Evolutionary conservation across 2,888 invertebrate genomes (phyloP).

Genomic region (Drosophila neutralis): DNA sequence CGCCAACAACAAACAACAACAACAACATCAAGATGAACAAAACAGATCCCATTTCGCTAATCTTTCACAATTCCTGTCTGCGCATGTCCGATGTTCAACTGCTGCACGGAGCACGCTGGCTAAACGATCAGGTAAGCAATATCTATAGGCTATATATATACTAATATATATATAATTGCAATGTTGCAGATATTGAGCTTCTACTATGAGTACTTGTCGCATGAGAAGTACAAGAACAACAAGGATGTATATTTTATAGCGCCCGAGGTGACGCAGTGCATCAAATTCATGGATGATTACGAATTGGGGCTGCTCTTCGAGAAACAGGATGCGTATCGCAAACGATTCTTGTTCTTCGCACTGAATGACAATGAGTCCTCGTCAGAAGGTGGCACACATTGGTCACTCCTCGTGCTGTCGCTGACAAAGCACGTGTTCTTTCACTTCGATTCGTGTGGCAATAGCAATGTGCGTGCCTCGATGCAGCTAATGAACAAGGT

Average conservation of each 20-base stretch:
- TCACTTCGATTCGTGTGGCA: conserved; percentile 92
- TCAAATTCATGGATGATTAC: conserved; percentile 91
- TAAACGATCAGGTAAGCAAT: conserved; percentile 90
- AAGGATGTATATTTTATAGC: conserved; percentile 90
- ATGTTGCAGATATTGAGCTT: conserved; percentile 88
- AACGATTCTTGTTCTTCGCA: conserved; percentile 93
- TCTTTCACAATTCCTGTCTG: conserved; percentile 87
- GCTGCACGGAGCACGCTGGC: conserved; percentile 92
- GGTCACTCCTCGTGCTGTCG: conserved; percentile 94
- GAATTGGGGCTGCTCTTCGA: conserved; percentile 90
- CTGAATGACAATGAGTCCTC: conserved; percentile 93
- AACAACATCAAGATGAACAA: conserved; percentile 69
- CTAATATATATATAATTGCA: too few species aligned
- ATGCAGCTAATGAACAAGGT: conserved; percentile 87
- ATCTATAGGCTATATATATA: neutral
- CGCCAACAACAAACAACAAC: neutral
- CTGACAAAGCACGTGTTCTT: conserved; percentile 90
- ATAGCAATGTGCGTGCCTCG: conserved; percentile 89
- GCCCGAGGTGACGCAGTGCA: conserved; percentile 92
- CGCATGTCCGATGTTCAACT: conserved; percentile 92
- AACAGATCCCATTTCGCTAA: conserved; percentile 88
- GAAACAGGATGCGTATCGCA: conserved; percentile 88
- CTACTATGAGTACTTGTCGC: conserved; percentile 95
- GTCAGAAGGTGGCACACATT: conserved; percentile 93
- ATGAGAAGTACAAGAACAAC: conserved; percentile 87